Evolutionary conservation across 2,797 vertebrate species (phyloP), one percentile per base, ranked within the genome.

Genomic region (Setipinna tenuifilis): DNA sequence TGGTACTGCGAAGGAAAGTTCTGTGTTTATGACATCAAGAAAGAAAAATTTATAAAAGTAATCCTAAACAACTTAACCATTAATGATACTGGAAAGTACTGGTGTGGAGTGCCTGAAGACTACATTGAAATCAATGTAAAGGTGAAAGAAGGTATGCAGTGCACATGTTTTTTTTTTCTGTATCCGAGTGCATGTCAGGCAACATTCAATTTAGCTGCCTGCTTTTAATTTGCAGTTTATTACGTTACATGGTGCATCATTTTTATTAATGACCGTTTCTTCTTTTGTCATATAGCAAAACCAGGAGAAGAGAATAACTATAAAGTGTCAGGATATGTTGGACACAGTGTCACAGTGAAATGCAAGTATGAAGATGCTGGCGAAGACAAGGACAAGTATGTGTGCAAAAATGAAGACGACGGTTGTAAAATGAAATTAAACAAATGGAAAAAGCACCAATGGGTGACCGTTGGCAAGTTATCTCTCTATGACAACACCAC

Each of bases 1-100:
- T 62, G 61, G 84, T 0, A 17, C 4, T 0, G 83, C 7, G 4
- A 21, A 10, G 84, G 4, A 11, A 87, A 71, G 86, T 88, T 83
- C 23, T 82, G 81, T 80, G 80, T 87, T 48, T 82, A 25, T 86
- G 86, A 88, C 2, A 2, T 85, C 11, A 86, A 11, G 41, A 54
- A 7, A 0, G n/a, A 19, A 31, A 7, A 23, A 83, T 61, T 75
- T 25, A 82, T 89, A 50, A 84, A 3, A 2, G 87, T 88, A 50
- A 17, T 68, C 54, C 87, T 88, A 11, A 84, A 16, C 71, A 7
- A 87, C 9, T 84, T 89, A 25, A 85, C 4, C 0, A 2, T 25
- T 21, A 0, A 0, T 21, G 88, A 89, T 50, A 28, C 84, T n/a
- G 87, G 28, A 12, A 86, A n/a, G 3, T 87, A 87, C 62, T 3